Evolutionary conservation across 2,888 invertebrate genomes (phyloP).

Genomic region (Dyspetes luteomarginatus): DNA sequence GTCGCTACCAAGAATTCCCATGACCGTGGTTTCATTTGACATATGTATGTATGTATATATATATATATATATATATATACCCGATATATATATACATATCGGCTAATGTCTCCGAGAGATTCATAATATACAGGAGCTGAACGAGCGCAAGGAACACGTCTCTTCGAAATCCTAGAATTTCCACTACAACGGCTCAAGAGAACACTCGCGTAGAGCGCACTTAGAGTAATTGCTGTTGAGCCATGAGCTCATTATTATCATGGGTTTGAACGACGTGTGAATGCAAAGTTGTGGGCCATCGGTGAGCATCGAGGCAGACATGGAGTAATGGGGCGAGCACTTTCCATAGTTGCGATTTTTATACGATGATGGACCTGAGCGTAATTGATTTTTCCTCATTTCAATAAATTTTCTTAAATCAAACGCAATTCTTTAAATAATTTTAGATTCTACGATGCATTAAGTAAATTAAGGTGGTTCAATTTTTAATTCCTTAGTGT

Average conservation of each 20-base stretch:
- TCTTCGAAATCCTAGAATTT: constrained; percentile 27
- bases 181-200: constrained; percentile 39
- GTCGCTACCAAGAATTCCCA: constrained; percentile 8
- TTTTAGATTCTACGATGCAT: neutral
- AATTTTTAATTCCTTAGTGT: too few species aligned
- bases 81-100: neutral
- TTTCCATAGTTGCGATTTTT: neutral
- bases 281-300: constrained; percentile 9
- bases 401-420: too few species aligned
- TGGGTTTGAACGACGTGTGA: constrained; percentile 30
- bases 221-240: constrained; percentile 70
- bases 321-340: neutral
- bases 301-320: neutral
- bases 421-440: too few species aligned
- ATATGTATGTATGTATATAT: too few species aligned
- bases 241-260: constrained; percentile 69
- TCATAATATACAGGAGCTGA: constrained; percentile 46
- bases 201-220: constrained; percentile 39
- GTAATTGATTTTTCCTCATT: neutral
- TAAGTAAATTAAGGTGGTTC: too few species aligned
- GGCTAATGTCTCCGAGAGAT: constrained; percentile 34
- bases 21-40: constrained; percentile 26
- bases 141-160: neutral
- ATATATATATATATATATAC: too few species aligned
- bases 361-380: neutral